A percentile compares a stretch with the other conserved stretches of the same genome.
Conservation (phyloP, 2,888 invertebrate species). For the Orthonevra nobilis region DNA sequence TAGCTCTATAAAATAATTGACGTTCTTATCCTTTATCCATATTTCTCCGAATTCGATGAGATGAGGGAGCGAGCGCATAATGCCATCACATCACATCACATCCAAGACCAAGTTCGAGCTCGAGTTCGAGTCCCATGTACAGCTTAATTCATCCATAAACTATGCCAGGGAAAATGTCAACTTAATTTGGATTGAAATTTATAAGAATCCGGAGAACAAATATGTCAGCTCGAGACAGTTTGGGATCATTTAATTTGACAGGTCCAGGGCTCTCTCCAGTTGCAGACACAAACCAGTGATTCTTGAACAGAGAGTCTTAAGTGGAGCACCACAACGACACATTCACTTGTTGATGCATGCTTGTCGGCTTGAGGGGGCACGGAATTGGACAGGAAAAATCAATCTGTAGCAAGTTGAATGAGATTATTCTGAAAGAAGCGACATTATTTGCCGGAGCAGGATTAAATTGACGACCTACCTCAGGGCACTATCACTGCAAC, state of each 20-base stretch:
- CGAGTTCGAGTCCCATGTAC: conserved; percentile 66
- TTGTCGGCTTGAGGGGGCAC: conserved; percentile 7
- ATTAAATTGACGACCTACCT: conserved; percentile 74
- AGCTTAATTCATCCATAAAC: conserved; percentile 73
- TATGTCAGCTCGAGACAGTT: conserved; percentile 73
- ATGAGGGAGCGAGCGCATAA: conserved; percentile 50
- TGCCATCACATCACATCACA: too few species aligned
- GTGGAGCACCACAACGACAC: conserved; percentile 62
- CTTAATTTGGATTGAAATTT: conserved; percentile 74
- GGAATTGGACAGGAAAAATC: conserved; percentile 46
- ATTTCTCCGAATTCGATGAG: conserved; percentile 69
- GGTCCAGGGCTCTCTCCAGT: conserved; percentile 44
- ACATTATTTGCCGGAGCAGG: conserved; percentile 71
- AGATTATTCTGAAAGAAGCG: conserved; percentile 70
- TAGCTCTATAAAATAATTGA: conserved; percentile 73
- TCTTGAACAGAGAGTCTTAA: conserved; percentile 53
- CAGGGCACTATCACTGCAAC: conserved; percentile 57
- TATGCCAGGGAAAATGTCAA: conserved; percentile 71
- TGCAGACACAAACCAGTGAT: conserved; percentile 29
- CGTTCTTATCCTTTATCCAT: conserved; percentile 73
- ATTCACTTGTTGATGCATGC: conserved; percentile 47
- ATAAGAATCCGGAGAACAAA: conserved; percentile 73
- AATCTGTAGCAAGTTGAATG: conserved; percentile 59
- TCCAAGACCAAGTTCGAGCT: conserved; percentile 12
- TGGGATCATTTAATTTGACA: conserved; percentile 74